Evolutionary conservation across 2,888 invertebrate species (phyloP), one percentile per base, ranked within the genome.

Genomic region (Drepanosiphum platanoidis): DNA sequence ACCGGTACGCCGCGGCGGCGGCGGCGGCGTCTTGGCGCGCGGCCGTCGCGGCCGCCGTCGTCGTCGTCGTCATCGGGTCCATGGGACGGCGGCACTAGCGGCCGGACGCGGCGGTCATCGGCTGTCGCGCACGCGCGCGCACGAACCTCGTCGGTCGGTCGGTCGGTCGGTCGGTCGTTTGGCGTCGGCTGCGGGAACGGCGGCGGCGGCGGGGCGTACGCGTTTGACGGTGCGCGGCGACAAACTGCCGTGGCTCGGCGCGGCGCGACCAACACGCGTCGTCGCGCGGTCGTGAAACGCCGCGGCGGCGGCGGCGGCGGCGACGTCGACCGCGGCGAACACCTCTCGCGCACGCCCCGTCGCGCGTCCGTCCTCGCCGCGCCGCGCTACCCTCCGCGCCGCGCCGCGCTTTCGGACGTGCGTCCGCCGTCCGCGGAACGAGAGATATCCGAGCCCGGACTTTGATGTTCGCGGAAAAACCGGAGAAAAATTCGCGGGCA

Each of bases 191-290:
- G 30, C 61, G 52, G 39, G 8, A 9, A 1, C 15, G 15, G 15
- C 39, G 32, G 5, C 22, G 36, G 18, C 66, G 27, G 30, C n/a
- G 32, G 61, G 61, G 42, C 74, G 82, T 39, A 68, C 75, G 66
- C 66, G 68, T 77, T 77, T 36, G 84, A 15, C 66, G 77, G 66
- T 77, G 66, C 68, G 68, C 77, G 77, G 58, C 75, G 75, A 84
- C 84, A 39, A 39, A 84, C 83, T 83, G 52, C 66, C 66, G 46
- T 27, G 61, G 82, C 22, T 27, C 77, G 77, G 77, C 64, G 27
- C 58, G 34, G 15, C 68, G 68, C 68, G 66, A 36, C 70, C 66
- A 36, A 32, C 34, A 68, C 78, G 15, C 61, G 7, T 1, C 74
- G 71, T 22, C 39, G 70, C 71, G 46, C 74, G 46, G 46, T 13